These are phyloP conservation scores for Scolanthus callimorphus DNA, from an alignment of 92 coral and sea anemone genomes.

Conservation along the genomic window DNA sequence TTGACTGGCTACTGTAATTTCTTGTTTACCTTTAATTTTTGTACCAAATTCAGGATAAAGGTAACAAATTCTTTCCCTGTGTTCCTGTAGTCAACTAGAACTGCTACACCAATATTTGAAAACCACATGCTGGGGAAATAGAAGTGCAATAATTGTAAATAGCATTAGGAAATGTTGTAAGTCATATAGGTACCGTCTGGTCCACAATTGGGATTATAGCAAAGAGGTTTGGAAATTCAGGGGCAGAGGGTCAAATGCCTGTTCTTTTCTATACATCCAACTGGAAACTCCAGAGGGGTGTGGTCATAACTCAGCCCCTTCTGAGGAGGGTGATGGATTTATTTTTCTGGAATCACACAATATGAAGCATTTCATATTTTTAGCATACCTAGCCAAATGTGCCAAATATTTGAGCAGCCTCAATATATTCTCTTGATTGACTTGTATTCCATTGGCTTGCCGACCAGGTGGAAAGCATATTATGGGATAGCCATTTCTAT, in stretches of 20 bases:
- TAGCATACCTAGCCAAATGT: conserved; percentile 61
- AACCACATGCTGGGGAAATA: conserved; percentile 52
- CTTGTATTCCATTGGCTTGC: conserved; percentile 42
- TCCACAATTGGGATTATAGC: too few relatives aligned
- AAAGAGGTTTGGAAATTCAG: too few relatives aligned
- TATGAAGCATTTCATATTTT: neutral
- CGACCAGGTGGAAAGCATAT: conserved; percentile 56
- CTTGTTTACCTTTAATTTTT: conserved; percentile 69
- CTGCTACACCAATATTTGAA: conserved; percentile 52
- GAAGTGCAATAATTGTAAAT: neutral
- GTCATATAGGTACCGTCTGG: too few relatives aligned
- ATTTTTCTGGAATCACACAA: too few relatives aligned
- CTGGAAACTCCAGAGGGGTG: too few relatives aligned
- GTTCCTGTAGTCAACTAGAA: conserved; percentile 63
- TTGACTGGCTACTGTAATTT: too few relatives aligned
- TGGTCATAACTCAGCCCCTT: too few relatives aligned
- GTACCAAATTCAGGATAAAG: conserved; percentile 44
- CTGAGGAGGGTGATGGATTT: too few relatives aligned
- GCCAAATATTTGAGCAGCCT: conserved; percentile 61
- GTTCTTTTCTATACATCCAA: too few relatives aligned
- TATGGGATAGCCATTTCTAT: conserved; percentile 53
- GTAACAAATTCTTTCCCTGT: conserved; percentile 42
- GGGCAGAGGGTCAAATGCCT: too few relatives aligned
- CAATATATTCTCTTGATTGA: conserved; percentile 38
- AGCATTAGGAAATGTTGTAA: too few relatives aligned